A percentile compares a stretch with the other conserved stretches of the same genome.
These are phyloP conservation scores for Falcaria lacertinaria DNA, from an alignment of 2,888 invertebrate genomes.

Conservation along the genomic window DNA sequence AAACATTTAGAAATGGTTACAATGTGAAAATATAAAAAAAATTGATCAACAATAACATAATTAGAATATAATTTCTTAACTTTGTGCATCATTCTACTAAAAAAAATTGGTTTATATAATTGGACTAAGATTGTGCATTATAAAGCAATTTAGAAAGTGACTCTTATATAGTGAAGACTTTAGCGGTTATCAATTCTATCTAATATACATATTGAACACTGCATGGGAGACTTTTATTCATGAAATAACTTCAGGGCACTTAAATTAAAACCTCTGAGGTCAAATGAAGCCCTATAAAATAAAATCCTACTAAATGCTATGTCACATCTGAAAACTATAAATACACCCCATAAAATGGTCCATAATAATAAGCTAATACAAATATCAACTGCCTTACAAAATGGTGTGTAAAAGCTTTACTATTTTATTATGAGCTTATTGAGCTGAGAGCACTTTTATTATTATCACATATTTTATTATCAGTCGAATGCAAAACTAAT, in stretches of 20 bases:
- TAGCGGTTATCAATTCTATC: not conserved
- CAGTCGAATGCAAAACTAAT: constrained; percentile 75
- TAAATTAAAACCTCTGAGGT: not conserved
- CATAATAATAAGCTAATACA: constrained; percentile 51
- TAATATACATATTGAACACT: constrained; percentile 4
- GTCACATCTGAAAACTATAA: constrained; percentile 12
- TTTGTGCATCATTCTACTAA: too few species aligned
- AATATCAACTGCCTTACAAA: constrained; percentile 48
- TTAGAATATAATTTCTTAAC: too few species aligned
- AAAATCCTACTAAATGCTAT: constrained; percentile 7
- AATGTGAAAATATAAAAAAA: too few species aligned
- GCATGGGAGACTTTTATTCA: not conserved
- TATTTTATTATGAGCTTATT: constrained; percentile 59
- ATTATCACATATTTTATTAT: constrained; percentile 77
- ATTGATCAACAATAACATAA: too few species aligned
- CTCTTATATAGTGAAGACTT: not conserved
- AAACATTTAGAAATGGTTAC: too few species aligned
- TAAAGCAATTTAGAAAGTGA: not conserved
- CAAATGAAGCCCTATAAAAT: not conserved
- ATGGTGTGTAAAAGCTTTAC: constrained; percentile 55
- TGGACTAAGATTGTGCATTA: not conserved
- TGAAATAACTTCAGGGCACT: not conserved
- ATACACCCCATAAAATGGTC: constrained; percentile 20
- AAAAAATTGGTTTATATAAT: too few species aligned
- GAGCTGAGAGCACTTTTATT: constrained; percentile 73